Evolutionary conservation across 1,140 invertebrate genomes (phyloP).

Genomic region (Wasmannia auropunctata): DNA sequence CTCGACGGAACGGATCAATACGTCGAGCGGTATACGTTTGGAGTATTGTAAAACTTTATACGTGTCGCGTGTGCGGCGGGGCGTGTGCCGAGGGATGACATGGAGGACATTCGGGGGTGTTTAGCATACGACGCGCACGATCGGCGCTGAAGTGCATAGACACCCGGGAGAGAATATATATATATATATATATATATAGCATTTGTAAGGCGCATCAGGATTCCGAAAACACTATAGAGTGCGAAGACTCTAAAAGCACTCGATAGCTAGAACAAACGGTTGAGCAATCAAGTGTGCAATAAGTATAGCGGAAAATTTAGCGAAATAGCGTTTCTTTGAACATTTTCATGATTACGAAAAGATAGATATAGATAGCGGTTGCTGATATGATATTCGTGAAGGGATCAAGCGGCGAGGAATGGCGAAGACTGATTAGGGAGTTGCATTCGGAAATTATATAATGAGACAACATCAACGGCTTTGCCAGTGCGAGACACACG

Average conservation of each 20-base stretch:
- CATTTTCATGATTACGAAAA: neutral
- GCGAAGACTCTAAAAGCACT: neutral
- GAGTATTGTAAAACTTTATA: constrained; percentile 54
- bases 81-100: neutral
- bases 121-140: neutral
- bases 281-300: too few species aligned
- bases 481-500: neutral
- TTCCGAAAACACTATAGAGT: neutral
- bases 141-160: neutral
- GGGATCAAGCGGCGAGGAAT: neutral
- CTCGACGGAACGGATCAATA: constrained; percentile 41
- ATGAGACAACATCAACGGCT: neutral
- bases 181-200: too few species aligned
- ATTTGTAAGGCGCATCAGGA: neutral
- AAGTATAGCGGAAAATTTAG: neutral
- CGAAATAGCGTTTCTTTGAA: neutral
- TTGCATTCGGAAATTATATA: neutral
- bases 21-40: constrained; percentile 23
- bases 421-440: neutral
- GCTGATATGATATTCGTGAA: neutral
- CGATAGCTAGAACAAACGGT: neutral
- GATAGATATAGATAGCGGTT: too few species aligned
- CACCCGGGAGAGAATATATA: neutral
- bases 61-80: neutral
- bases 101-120: constrained; percentile 32